Evolutionary conservation across 1,140 invertebrate genomes (phyloP).

Genomic region (Cydia fagiglandana): DNA sequence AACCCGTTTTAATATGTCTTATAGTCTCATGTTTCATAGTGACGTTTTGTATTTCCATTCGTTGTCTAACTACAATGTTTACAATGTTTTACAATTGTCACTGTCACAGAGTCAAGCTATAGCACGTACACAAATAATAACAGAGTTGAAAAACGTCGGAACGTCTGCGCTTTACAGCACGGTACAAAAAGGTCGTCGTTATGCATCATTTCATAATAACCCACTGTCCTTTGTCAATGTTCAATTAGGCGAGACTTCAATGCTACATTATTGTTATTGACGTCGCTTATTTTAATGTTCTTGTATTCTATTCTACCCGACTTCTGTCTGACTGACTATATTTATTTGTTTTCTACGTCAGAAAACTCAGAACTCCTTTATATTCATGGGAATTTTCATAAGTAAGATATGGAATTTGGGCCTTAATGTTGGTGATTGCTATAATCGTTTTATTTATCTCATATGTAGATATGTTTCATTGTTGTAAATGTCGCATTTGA

Average conservation of each 20-base stretch:
- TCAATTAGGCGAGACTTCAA: slow-evolving; percentile 28
- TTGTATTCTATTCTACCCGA: not conserved
- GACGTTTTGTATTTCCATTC: too few species aligned
- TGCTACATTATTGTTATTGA: slow-evolving; percentile 28
- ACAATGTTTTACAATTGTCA: not conserved
- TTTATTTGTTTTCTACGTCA: not conserved
- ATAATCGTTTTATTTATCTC: too few species aligned
- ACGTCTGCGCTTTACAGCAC: slow-evolving; percentile 37
- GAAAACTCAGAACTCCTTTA: too few species aligned
- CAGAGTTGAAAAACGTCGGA: slow-evolving; percentile 45
- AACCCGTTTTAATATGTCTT: too few species aligned
- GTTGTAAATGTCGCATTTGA: too few species aligned
- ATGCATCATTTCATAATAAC: slow-evolving; percentile 52
- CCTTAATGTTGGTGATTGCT: too few species aligned
- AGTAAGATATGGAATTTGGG: too few species aligned
- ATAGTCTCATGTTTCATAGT: too few species aligned
- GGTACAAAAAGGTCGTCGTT: slow-evolving; percentile 54
- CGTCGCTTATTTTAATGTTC: not conserved
- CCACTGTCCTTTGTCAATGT: slow-evolving; percentile 35
- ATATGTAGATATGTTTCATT: too few species aligned
- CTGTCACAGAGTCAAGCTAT: not conserved
- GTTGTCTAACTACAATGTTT: too few species aligned
- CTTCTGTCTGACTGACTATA: not conserved
- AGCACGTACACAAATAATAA: slow-evolving; percentile 33
- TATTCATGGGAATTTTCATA: too few species aligned